phyloP scores from a whole-genome alignment of 2,888 invertebrate species.

The Drepana falcataria region DNA sequence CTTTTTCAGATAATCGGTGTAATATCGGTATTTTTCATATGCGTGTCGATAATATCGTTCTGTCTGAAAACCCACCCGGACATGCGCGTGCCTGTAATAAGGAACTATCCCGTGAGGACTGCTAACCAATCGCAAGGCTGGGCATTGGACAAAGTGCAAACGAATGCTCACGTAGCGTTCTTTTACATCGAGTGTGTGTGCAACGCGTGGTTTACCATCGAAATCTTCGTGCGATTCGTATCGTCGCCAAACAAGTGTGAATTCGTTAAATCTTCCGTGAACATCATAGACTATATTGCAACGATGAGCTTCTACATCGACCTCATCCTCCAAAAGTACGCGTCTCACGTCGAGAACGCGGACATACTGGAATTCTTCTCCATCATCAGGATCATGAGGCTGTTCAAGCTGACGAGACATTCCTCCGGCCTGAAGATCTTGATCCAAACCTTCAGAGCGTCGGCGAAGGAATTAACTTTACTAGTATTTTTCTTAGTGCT shows the following conservation, averaged over 20 bases:
- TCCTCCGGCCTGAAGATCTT: constrained; percentile 98
- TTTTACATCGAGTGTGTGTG: constrained; percentile 99
- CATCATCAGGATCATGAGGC: constrained; percentile 97
- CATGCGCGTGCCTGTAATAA: constrained; percentile 94
- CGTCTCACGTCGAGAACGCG: constrained; percentile 94
- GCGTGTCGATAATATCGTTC: constrained; percentile 99
- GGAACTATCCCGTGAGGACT: constrained; percentile 87
- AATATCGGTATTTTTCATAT: constrained; percentile 99
- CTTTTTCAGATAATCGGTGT: constrained; percentile 95
- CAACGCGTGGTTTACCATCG: constrained; percentile 99
- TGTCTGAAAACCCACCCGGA: constrained; percentile 99
- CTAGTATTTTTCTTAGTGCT: constrained; percentile 98
- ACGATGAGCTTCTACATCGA: constrained; percentile 99
- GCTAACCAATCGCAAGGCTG: constrained; percentile 86
- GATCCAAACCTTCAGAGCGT: constrained; percentile 98
- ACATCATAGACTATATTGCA: constrained; percentile 99
- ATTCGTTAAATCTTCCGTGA: constrained; percentile 97
- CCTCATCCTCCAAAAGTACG: constrained; percentile 91
- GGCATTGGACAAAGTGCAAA: constrained; percentile 93
- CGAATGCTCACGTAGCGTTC: constrained; percentile 97
- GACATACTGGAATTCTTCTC: constrained; percentile 98
- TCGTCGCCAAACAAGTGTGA: constrained; percentile 96
- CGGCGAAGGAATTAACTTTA: constrained; percentile 96
- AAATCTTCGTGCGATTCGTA: constrained; percentile 95
- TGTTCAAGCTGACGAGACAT: constrained; percentile 97